Conservation (phyloP, 2,113 vertebrate species). For the Sapayoa aenigma region DNA sequence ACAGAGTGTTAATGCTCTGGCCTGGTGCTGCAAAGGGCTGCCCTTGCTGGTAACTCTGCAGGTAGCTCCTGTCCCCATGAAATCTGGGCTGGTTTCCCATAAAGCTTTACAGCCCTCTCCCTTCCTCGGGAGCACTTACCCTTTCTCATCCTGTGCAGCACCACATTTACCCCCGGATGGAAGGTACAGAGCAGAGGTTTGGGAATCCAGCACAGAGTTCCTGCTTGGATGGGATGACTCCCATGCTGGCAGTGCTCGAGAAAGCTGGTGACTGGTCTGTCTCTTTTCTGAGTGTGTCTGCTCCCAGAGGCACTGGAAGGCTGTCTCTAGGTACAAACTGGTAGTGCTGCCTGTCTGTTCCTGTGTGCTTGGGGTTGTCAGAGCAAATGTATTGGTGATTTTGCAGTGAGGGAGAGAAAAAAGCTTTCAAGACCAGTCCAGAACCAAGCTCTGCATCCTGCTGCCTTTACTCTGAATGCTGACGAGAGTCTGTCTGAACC, state of each 20-base stretch:
- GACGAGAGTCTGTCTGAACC: rapidly evolving
- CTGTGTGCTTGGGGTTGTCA: not conserved
- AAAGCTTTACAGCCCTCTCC: not conserved
- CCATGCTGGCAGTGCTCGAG: not conserved
- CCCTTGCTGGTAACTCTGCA: not conserved
- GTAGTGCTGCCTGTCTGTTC: rapidly evolving
- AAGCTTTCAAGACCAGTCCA: not conserved
- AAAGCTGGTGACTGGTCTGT: not conserved
- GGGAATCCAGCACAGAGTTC: not conserved
- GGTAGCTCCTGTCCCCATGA: not conserved
- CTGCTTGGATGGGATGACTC: not conserved
- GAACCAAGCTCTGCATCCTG: not conserved
- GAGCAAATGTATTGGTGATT: not conserved
- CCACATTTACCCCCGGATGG: rapidly evolving
- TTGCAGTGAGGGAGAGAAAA: not conserved
- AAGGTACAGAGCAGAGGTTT: not conserved
- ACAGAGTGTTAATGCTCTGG: constrained; percentile 22
- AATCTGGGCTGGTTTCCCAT: not conserved
- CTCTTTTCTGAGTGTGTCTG: not conserved
- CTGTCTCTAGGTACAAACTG: not conserved
- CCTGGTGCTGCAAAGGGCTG: not conserved
- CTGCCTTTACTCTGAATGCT: not conserved
- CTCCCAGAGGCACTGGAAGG: not conserved
- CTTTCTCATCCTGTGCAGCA: rapidly evolving
- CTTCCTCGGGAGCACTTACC: rapidly evolving